These are phyloP conservation scores for Pachyramphus minor DNA, from an alignment of 2,113 vertebrate species.

Conservation along the genomic window DNA sequence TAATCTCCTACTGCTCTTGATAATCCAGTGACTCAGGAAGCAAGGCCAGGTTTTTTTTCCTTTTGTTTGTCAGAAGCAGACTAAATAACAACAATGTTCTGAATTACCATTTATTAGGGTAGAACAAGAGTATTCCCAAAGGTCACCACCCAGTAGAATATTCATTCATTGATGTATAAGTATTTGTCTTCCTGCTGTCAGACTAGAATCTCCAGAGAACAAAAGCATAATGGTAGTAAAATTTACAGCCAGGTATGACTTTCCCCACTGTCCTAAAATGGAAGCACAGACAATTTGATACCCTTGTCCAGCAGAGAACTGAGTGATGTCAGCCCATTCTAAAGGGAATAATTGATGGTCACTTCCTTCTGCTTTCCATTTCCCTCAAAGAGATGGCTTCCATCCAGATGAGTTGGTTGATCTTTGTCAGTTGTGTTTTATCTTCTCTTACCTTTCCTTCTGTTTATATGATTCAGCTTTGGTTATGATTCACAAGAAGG, in stretches of 20 bases:
- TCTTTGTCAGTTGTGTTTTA: not conserved
- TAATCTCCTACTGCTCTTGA: not conserved
- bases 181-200: slow-evolving; percentile 33
- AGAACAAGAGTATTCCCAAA: not conserved
- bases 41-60: not conserved
- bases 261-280: not conserved
- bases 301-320: not conserved
- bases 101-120: not conserved
- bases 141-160: slow-evolving; percentile 1
- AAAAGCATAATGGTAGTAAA: not conserved
- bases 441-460: not conserved
- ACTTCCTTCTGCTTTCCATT: slow-evolving; percentile 45
- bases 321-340: slow-evolving; percentile 8
- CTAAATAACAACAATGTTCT: slow-evolving; percentile 14
- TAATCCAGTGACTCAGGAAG: slow-evolving; percentile 9
- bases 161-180: not conserved
- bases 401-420: not conserved
- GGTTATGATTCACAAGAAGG: not conserved
- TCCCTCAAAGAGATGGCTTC: not conserved
- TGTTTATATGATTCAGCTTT: not conserved
- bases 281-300: not conserved
- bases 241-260: slow-evolving; percentile 29
- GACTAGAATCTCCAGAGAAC: not conserved
- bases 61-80: not conserved
- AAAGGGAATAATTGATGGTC: slow-evolving; percentile 1